phyloP scores from a whole-genome alignment of 1,140 invertebrate species.

The Heliothis subflexa region DNA sequence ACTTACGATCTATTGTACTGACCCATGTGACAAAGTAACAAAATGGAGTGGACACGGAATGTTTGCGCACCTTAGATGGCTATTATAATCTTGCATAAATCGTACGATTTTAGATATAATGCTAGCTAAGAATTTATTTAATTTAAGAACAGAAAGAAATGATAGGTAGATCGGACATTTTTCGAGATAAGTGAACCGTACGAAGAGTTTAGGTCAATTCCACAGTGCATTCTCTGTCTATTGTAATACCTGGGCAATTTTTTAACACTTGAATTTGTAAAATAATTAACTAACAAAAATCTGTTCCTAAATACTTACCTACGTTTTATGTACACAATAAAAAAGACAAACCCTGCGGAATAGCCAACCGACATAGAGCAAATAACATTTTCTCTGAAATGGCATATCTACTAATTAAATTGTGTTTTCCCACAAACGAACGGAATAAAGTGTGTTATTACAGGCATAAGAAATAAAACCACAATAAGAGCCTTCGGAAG shows the following conservation, averaged over 20 bases:
- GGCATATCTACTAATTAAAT: slow-evolving; percentile 3
- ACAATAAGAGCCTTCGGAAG: slow-evolving; percentile 20
- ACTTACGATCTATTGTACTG: slow-evolving; percentile 78
- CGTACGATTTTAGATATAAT: background rate
- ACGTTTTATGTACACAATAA: too few relatives aligned
- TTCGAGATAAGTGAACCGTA: too few relatives aligned
- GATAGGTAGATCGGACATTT: too few relatives aligned
- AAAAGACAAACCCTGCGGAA: too few relatives aligned
- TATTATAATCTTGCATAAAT: background rate
- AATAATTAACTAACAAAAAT: too few relatives aligned
- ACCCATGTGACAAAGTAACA: slow-evolving; percentile 66
- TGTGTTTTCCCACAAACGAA: slow-evolving; percentile 21
- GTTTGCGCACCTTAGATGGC: background rate
- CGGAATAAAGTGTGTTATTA: background rate
- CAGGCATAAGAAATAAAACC: slow-evolving; percentile 40
- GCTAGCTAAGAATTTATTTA: background rate
- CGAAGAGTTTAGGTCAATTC: too few relatives aligned
- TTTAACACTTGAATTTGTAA: too few relatives aligned
- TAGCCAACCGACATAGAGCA: background rate
- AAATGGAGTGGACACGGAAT: slow-evolving; percentile 1
- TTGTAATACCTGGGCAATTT: too few relatives aligned
- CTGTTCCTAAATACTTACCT: too few relatives aligned
- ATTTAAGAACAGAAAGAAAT: background rate
- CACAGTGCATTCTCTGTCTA: too few relatives aligned
- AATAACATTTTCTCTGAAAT: background rate